Conservation (phyloP, 2,888 invertebrate species). For the Sabatieria punctata region DNA sequence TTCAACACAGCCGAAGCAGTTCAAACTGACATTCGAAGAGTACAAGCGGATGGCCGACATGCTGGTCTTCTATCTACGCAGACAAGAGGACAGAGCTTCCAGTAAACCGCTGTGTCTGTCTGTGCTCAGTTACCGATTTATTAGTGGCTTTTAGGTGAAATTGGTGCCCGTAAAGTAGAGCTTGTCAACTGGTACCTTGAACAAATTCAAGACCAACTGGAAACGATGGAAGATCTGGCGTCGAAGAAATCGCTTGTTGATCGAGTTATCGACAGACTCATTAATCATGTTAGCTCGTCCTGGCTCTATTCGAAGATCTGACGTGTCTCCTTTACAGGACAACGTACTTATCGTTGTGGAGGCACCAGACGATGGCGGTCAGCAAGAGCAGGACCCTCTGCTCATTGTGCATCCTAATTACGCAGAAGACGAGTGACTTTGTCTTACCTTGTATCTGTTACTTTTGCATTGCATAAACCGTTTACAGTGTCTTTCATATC, state of each 20-base stretch:
- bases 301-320: not conserved
- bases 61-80: conserved; percentile 70
- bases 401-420: conserved; percentile 94
- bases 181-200: conserved; percentile 84
- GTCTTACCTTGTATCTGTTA: not conserved
- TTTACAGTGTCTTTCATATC: too few relatives aligned
- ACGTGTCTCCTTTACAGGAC: conserved; percentile 8
- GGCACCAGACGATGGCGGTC: conserved; percentile 38
- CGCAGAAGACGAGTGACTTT: conserved; percentile 47
- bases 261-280: conserved; percentile 77
- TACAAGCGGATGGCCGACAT: conserved; percentile 81
- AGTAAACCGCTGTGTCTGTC: too few relatives aligned
- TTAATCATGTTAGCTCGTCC: conserved; percentile 52
- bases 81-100: conserved; percentile 51
- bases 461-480: too few relatives aligned
- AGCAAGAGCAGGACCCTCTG: conserved; percentile 55
- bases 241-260: conserved; percentile 74
- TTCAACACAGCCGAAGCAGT: not conserved
- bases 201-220: conserved; percentile 66
- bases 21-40: conserved; percentile 65
- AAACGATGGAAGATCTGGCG: conserved; percentile 53
- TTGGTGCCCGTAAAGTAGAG: conserved; percentile 34
- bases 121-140: too few relatives aligned
- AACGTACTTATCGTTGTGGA: conserved; percentile 13
- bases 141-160: too few relatives aligned